Percentiles rank a stretch among this genome's conserved stretches.
Evolutionary conservation across 2,113 vertebrate species (phyloP).

Genomic region (Terrapene triunguis): DNA sequence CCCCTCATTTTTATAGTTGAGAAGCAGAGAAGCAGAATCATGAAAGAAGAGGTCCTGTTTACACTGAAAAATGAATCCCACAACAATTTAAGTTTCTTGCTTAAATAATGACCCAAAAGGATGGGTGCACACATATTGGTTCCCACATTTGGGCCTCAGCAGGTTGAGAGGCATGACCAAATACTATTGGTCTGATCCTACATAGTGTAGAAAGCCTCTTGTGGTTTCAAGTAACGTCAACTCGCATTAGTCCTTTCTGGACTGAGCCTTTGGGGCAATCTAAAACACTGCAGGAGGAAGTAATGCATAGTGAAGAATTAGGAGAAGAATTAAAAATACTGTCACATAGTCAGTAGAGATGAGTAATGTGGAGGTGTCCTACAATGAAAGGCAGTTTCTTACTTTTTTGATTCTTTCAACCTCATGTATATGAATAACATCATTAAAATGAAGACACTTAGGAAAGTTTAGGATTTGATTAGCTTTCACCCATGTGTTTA

Average conservation of each 20-base stretch:
- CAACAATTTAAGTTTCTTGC: not conserved
- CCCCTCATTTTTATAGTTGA: not conserved
- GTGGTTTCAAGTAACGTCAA: not conserved
- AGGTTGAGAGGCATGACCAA: not conserved
- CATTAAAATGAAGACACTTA: not conserved
- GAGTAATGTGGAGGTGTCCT: not conserved
- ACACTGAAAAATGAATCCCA: not conserved
- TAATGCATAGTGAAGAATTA: conserved; percentile 16
- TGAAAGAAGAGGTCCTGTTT: not conserved
- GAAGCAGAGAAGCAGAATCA: not conserved
- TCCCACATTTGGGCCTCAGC: not conserved
- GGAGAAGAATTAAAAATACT: not conserved
- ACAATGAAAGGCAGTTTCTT: not conserved
- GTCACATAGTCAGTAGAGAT: not conserved
- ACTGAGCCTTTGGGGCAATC: not conserved
- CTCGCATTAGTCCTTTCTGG: not conserved
- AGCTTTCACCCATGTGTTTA: not conserved
- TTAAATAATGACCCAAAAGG: not conserved
- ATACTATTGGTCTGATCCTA: not conserved
- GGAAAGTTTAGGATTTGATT: not conserved
- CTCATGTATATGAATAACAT: not conserved
- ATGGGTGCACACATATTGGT: not conserved
- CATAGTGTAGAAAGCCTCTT: not conserved
- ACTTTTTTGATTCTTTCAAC: not conserved
- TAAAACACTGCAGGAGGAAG: not conserved